Percentiles rank a stretch among this genome's conserved stretches.
phyloP scores from a whole-genome alignment of 2,797 vertebrate species.

The Emydoidea blandingii region DNA sequence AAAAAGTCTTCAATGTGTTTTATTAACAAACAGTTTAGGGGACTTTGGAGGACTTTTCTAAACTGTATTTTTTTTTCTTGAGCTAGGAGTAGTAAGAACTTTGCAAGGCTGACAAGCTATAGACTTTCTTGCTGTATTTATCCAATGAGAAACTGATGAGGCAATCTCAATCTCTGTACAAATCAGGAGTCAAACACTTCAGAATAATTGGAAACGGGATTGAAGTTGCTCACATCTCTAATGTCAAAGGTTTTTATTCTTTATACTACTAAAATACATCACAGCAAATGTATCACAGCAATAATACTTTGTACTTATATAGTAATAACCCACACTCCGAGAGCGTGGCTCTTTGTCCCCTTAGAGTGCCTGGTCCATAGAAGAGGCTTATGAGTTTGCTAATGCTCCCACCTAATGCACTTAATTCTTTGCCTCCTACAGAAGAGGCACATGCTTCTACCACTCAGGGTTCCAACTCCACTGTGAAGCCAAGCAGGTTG shows the following conservation, averaged over 20 bases:
- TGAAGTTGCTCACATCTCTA: not conserved
- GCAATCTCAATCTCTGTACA: not conserved
- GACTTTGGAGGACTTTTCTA: not conserved
- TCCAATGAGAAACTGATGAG: constrained; percentile 9
- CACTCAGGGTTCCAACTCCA: not conserved
- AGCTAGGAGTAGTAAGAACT: not conserved
- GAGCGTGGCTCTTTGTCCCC: not conserved
- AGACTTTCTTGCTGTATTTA: not conserved
- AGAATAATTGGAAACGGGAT: not conserved
- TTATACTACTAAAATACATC: accelerated
- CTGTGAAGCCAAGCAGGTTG: not conserved
- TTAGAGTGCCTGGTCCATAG: not conserved
- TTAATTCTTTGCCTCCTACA: accelerated
- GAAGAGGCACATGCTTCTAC: not conserved
- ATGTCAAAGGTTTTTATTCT: not conserved
- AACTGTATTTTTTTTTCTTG: too few species aligned
- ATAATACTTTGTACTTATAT: not conserved
- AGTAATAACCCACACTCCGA: not conserved
- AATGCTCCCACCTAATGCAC: not conserved
- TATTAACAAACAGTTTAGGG: not conserved
- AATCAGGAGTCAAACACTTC: not conserved
- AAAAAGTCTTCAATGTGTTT: not conserved
- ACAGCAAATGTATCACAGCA: not conserved
- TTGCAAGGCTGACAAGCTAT: not conserved
- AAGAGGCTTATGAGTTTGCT: not conserved